Conservation (phyloP, 2,113 vertebrate species). For the Calonectris borealis region DNA sequence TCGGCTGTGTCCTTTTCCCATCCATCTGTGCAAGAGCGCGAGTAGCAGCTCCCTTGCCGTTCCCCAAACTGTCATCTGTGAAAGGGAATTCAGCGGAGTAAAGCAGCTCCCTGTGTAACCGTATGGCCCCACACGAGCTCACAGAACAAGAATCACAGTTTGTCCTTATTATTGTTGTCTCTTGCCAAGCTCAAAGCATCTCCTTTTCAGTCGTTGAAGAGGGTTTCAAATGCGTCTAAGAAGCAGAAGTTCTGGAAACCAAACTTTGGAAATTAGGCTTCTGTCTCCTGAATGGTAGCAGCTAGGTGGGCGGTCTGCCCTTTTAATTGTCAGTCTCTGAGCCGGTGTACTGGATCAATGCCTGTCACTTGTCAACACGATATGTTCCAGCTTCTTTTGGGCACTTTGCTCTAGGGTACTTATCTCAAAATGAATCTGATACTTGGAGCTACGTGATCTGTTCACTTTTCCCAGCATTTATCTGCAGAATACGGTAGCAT, state of each 20-base stretch:
- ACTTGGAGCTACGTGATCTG: neutral
- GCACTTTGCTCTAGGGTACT: neutral
- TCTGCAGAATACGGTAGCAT: neutral
- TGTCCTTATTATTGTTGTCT: neutral
- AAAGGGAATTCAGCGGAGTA: neutral
- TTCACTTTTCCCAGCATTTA: neutral
- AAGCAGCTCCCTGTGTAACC: neutral
- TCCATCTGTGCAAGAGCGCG: neutral
- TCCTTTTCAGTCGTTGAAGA: neutral
- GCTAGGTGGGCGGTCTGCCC: neutral
- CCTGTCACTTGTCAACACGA: neutral
- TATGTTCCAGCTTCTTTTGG: neutral
- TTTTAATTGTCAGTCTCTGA: neutral
- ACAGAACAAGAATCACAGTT: neutral
- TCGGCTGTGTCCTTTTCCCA: neutral
- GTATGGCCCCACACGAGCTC: neutral
- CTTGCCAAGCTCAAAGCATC: neutral
- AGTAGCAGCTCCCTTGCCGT: neutral
- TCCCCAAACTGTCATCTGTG: neutral
- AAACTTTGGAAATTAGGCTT: neutral
- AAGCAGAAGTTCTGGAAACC: neutral
- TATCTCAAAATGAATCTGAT: neutral
- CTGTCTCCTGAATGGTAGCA: neutral
- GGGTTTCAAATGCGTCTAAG: neutral
- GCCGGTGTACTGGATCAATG: accelerated